Base-by-base conservation (phyloP, 2,888 invertebrate species). In the Sabatieria punctata region DNA sequence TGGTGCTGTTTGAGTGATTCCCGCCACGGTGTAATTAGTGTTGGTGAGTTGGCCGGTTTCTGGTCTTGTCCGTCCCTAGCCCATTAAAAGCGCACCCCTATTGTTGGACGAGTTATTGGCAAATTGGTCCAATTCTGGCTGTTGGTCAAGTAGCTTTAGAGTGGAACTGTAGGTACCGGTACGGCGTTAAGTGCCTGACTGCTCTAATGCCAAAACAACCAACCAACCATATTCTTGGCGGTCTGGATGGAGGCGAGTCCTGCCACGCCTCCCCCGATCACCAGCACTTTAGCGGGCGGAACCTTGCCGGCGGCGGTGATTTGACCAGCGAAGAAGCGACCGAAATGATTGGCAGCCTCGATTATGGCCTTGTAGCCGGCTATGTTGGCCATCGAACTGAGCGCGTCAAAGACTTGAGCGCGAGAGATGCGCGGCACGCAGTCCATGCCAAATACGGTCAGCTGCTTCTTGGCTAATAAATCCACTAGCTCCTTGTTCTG, bases 241-340 rank as follows among this genome's bases (percentile, higher is more conserved):
- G 84, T 82, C 24, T 81, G 85, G 44, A 82, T 78, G 24, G 85
- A 83, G 25, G 84, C 79, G 54, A 86, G 70, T 40, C 85, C 86
- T 37, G 86, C 85, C 40, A 86, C 86, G 44, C 86, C 85, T 42
- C 84, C 85, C 51, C 86, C 86, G 56, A 86, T 78, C 33, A 86
- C 79, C 53, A 86, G 71, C 54, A 85, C 79, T 65, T 85, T 84
- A 45, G 84, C 83, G 6, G 85, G 85, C 0, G 85, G 85, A 22
- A 85, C 82, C 63, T 83, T 82, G 1, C 82, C 85, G 3, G 85
- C 85, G 0, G 85, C 85, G 13, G 85, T 85, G 66, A 85, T 85
- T 71, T 85, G 85, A 57, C 83, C 84, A 52, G 84, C 78, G 68
- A 86, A 85, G 69, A 86, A 86, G 55, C 85, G 71, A n/a, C 85